These are phyloP conservation scores for Microdon myrmicae DNA, from an alignment of 2,888 invertebrate species.

Conservation along the genomic window DNA sequence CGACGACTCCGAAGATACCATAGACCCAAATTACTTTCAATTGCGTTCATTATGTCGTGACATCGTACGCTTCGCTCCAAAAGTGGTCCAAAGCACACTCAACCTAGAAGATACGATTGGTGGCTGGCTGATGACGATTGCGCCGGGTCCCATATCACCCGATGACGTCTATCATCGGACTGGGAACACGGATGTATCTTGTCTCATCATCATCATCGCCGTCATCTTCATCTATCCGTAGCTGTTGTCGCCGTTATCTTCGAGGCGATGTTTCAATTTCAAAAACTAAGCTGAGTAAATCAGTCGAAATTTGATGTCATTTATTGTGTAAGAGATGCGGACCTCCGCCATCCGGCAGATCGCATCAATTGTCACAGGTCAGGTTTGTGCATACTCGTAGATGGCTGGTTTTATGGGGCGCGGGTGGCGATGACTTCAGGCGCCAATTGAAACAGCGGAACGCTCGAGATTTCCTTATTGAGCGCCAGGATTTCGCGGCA, in stretches of 20 bases:
- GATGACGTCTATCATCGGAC: conserved; percentile 5
- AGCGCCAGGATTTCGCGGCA: too few relatives aligned
- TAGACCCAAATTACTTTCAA: conserved; percentile 47
- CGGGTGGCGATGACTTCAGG: neutral
- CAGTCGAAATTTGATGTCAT: conserved; percentile 49
- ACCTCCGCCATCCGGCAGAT: conserved; percentile 1
- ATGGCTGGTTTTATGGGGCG: neutral
- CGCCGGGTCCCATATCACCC: conserved; percentile 23
- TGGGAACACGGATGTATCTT: conserved; percentile 13
- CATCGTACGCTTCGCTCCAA: conserved; percentile 26
- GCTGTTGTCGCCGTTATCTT: conserved; percentile 57
- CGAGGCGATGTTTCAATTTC: conserved; percentile 43
- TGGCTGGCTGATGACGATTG: conserved; percentile 5
- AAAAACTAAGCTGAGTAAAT: conserved; percentile 51
- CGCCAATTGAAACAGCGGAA: too few relatives aligned
- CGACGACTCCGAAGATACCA: too few relatives aligned
- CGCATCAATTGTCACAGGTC: conserved; percentile 50
- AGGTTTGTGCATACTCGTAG: conserved; percentile 18
- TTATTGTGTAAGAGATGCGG: conserved; percentile 15
- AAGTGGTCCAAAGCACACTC: conserved; percentile 2
- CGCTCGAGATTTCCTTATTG: too few relatives aligned
- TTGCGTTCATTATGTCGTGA: conserved; percentile 38
- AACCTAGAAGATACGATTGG: too few relatives aligned
- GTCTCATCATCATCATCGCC: conserved; percentile 39
- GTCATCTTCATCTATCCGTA: conserved; percentile 32